Percentiles rank a stretch among this genome's conserved stretches.
These are phyloP conservation scores for Cyprinus carpio DNA, from an alignment of 2,113 vertebrate genomes.

Conservation along the genomic window DNA sequence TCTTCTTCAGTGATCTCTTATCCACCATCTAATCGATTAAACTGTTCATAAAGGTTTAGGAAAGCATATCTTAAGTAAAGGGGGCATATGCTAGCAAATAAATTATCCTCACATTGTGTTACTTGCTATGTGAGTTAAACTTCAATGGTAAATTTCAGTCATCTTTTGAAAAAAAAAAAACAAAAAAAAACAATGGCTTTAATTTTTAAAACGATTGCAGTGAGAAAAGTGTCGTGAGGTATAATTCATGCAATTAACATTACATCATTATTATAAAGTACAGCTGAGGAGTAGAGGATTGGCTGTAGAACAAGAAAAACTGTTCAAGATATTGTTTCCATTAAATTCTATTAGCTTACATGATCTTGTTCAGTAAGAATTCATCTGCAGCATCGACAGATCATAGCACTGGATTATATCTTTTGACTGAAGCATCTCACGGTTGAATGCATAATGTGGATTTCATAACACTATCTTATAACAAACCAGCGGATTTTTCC, in stretches of 20 bases:
- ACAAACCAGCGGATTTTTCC: slow-evolving; percentile 10
- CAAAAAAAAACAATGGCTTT: too few species aligned
- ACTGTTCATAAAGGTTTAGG: background rate
- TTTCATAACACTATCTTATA: background rate
- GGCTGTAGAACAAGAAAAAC: background rate
- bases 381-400: background rate
- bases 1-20: background rate
- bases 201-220: too few species aligned
- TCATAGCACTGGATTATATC: background rate
- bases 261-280: too few species aligned
- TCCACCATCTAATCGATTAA: background rate
- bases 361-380: background rate
- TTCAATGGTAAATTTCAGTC: too few species aligned
- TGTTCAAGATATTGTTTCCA: background rate
- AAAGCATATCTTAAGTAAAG: background rate
- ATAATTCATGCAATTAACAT: too few species aligned
- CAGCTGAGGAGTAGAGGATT: background rate
- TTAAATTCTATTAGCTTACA: background rate
- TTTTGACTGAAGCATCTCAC: slow-evolving; percentile 2
- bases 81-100: too few species aligned
- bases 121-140: too few species aligned
- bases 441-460: slow-evolving; percentile 5
- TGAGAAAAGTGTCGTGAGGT: too few species aligned
- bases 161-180: too few species aligned
- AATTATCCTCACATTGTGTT: too few species aligned